phyloP scores from a whole-genome alignment of 2,888 invertebrate genomes.

The Drosophila antonietae region DNA sequence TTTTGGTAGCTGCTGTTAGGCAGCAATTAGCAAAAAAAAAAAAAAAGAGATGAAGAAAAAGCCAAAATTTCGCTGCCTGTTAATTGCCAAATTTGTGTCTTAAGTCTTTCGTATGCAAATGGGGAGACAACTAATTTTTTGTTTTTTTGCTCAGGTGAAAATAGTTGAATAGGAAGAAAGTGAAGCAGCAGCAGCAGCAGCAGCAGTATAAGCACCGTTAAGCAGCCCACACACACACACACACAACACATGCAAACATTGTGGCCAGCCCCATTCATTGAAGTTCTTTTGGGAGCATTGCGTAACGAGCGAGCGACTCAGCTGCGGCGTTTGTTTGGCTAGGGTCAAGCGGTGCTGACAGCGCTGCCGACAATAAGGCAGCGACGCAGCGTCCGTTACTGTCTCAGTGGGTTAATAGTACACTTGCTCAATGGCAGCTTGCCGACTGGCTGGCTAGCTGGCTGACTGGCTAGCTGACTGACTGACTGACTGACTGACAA shows the following conservation, averaged over 20 bases:
- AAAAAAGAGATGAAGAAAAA: neutral
- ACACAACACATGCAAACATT: neutral
- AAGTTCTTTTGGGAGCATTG: conserved; percentile 63
- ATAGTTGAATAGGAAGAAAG: conserved; percentile 60
- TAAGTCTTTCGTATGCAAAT: conserved; percentile 61
- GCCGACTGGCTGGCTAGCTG: neutral
- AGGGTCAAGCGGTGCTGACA: conserved; percentile 48
- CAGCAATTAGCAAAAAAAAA: conserved; percentile 48
- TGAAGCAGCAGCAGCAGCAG: conserved; percentile 46
- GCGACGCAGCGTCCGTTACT: conserved; percentile 64
- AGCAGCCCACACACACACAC: conserved; percentile 34
- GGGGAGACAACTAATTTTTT: conserved; percentile 46
- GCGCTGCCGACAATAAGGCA: conserved; percentile 6
- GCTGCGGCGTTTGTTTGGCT: conserved; percentile 35
- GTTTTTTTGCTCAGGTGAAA: conserved; percentile 51
- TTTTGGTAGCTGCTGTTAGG: conserved; percentile 27
- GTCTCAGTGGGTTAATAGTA: conserved; percentile 85
- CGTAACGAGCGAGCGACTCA: conserved; percentile 46
- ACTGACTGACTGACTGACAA: conserved; percentile 16
- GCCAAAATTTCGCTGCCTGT: conserved; percentile 62
- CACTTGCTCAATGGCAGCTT: conserved; percentile 76
- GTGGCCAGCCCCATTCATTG: conserved; percentile 47
- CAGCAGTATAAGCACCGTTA: conserved; percentile 43
- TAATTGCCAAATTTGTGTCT: conserved; percentile 68
- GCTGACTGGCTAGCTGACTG: neutral